A percentile compares a stretch with the other conserved stretches of the same genome.
phyloP scores from a whole-genome alignment of 2,888 invertebrate species.

The Eupsilia transversa region DNA sequence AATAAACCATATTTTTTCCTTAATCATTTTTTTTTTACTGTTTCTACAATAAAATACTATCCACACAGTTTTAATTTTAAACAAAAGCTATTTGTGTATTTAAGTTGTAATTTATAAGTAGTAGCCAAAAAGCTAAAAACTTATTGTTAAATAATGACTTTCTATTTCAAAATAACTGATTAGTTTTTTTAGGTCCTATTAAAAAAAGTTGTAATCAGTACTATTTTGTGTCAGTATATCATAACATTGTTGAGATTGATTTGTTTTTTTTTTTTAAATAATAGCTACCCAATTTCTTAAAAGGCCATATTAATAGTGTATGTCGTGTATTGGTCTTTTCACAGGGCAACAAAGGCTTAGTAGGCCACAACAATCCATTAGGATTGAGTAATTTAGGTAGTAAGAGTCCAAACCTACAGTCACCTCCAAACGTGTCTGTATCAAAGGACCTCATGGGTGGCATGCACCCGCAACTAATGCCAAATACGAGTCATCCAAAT shows the following conservation, averaged over 20 bases:
- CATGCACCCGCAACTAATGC: constrained; percentile 93
- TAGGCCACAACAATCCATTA: constrained; percentile 93
- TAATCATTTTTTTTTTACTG: background rate
- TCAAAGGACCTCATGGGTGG: constrained; percentile 95
- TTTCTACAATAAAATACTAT: background rate
- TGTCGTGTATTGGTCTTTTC: constrained; percentile 88
- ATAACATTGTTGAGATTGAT: no score
- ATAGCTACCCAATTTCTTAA: constrained; percentile 57
- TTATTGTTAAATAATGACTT: background rate
- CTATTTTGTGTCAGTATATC: no score
- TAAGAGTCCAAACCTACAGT: constrained; percentile 96
- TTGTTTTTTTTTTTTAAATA: background rate
- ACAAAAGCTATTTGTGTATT: background rate
- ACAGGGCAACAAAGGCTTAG: constrained; percentile 93
- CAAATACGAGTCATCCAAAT: constrained; percentile 93
- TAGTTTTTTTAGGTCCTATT: background rate
- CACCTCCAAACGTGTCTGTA: constrained; percentile 95
- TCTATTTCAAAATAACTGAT: background rate
- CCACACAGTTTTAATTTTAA: background rate
- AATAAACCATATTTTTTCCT: constrained; percentile 6
- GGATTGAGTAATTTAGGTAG: constrained; percentile 94
- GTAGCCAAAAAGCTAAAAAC: background rate
- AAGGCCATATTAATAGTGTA: constrained; percentile 77
- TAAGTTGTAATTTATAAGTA: background rate
- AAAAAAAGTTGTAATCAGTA: background rate